Evolutionary conservation across 1,140 invertebrate species (phyloP), one percentile per base, ranked within the genome.

Genomic region (Orius laevigatus): DNA sequence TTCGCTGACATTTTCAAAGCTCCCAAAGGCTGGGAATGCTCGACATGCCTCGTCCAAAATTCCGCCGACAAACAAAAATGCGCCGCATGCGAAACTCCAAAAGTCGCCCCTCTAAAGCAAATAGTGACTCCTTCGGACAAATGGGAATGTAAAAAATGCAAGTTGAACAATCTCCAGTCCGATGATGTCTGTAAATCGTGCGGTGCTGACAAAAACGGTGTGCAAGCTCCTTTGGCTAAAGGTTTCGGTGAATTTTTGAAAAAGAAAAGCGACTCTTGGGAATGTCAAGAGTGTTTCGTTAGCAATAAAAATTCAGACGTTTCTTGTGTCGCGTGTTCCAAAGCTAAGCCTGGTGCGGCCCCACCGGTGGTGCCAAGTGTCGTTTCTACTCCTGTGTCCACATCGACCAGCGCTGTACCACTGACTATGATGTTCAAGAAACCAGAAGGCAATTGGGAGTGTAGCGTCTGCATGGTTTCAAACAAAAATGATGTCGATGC

Each of bases 11-110:
- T 71, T 32, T 65, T 69, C 58, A 70, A 70, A 51, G 62, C 66
- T 50, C 59, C 63, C 6, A 56, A 64, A 54, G 66, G 66, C 49
- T 79, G 76, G 76, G 66, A 63, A 49, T 79, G 76, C 59, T 64
- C 68, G 32, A 60, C 63, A 10, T 79, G 76, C 54, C 68, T 73
- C 65, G 53, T 78, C 4, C 61, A 62, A 47, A 79, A 79, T 57
- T 70, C 72, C 32, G 50, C 56, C 15, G 63, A 63, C 16, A 59
- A 58, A 19, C 61, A 53, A 1, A 70, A 72, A 55, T 79, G 76
- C 59, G 16, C 43, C 25, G 25, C 25, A 8, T 45, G 43, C 31
- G 43, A 45, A 33, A 45, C 16, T 20, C 25, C 45, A 16, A 15
- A 14, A 36, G 45, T 34, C 16, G n/a, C 15, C 3, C 25, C 25